phyloP scores from a whole-genome alignment of 2,797 vertebrate species.

The Paramormyrops hopkinsi region DNA sequence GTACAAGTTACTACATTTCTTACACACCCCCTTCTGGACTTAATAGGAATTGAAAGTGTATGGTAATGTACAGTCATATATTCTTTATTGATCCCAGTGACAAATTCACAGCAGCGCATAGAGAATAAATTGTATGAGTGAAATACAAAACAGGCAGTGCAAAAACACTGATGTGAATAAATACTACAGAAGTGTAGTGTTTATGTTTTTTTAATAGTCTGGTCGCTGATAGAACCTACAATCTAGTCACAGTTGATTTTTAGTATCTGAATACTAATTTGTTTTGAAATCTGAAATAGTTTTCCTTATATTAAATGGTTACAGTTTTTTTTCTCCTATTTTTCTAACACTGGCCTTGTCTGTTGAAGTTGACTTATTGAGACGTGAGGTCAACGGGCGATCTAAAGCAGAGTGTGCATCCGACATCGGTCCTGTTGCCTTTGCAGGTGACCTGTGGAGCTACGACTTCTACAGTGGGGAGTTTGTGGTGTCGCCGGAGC shows the following conservation, averaged over 20 bases:
- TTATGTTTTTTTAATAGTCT: background rate
- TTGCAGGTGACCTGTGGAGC: constrained; percentile 87
- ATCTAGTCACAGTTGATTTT: background rate
- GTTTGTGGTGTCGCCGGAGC: constrained; percentile 95
- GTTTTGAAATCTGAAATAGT: background rate
- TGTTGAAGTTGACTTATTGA: background rate
- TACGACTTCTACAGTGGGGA: constrained; percentile 98
- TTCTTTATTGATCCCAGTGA: background rate
- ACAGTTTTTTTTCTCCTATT: background rate
- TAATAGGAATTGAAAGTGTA: background rate
- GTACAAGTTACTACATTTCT: background rate
- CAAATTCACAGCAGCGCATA: background rate
- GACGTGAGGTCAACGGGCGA: background rate
- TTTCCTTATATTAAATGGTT: background rate
- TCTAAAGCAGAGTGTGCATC: background rate
- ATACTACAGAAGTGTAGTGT: background rate
- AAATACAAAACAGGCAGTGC: background rate
- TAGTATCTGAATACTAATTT: background rate
- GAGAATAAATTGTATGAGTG: background rate
- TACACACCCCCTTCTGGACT: background rate
- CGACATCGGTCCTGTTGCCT: background rate
- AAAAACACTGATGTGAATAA: background rate
- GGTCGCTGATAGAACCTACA: background rate
- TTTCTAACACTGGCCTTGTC: background rate
- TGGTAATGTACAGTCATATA: background rate